Evolutionary conservation across 1,140 invertebrate species (phyloP).

Genomic region (Eueides isabella): DNA sequence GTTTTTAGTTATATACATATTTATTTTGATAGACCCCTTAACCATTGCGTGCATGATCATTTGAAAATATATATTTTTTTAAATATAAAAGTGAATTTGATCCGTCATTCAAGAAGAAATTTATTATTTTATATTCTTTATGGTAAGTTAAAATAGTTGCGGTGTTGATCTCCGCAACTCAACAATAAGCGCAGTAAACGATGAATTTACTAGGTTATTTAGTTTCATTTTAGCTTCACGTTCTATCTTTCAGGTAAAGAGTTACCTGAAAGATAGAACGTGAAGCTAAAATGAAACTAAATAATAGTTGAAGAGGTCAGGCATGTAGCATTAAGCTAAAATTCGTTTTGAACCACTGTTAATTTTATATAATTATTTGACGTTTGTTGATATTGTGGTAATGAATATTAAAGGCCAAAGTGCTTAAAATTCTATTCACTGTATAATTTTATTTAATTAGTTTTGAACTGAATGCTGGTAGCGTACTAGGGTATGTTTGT

Average conservation of each 20-base stretch:
- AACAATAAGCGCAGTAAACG: no score
- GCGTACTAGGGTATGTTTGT: neutral
- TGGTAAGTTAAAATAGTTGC: no score
- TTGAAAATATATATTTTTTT: no score
- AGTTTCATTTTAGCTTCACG: no score
- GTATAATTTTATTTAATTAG: neutral
- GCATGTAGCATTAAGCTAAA: neutral
- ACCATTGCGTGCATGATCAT: no score
- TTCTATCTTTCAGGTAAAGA: neutral
- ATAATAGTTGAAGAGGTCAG: neutral
- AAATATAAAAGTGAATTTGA: no score
- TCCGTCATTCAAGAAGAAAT: no score
- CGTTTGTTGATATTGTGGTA: neutral
- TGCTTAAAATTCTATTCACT: constrained; percentile 5
- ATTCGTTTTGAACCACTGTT: neutral
- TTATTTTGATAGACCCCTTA: no score
- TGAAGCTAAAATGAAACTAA: neutral
- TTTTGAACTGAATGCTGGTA: neutral
- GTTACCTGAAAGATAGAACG: neutral
- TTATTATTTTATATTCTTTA: no score
- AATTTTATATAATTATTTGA: constrained; percentile 7
- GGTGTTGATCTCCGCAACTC: no score
- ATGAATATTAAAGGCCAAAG: constrained; percentile 24
- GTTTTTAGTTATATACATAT: no score
- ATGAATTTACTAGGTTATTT: no score